phyloP scores from a whole-genome alignment of 2,113 vertebrate species.

The Tiliqua scincoides region DNA sequence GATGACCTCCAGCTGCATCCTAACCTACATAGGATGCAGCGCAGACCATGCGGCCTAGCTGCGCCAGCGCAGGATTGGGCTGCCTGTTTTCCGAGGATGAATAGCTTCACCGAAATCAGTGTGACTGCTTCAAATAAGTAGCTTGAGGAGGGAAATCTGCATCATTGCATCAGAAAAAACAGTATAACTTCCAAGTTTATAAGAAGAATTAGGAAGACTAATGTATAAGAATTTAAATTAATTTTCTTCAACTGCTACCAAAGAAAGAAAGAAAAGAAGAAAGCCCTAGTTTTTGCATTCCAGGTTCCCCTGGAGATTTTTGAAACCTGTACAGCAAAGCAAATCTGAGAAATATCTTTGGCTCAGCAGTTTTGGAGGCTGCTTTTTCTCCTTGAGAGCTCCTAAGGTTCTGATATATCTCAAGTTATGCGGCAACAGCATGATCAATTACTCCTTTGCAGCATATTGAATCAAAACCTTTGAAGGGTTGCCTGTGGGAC shows the following conservation, averaged over 20 bases:
- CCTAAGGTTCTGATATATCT: background rate
- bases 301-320: background rate
- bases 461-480: background rate
- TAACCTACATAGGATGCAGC: too few relatives aligned
- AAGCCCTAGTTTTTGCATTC: background rate
- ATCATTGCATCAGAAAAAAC: background rate
- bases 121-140: background rate
- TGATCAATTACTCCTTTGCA: constrained; percentile 7
- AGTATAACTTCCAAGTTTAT: background rate
- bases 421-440: background rate
- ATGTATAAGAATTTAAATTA: constrained; percentile 9
- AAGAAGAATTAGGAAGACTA: constrained; percentile 25
- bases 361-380: background rate
- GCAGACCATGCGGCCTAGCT: too few relatives aligned
- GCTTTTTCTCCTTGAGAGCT: constrained; percentile 7
- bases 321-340: background rate
- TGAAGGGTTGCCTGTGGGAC: background rate
- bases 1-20: too few relatives aligned
- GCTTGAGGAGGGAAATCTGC: background rate
- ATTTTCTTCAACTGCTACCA: background rate
- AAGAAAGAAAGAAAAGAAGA: constrained; percentile 10
- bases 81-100: background rate
- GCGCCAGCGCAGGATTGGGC: too few relatives aligned
- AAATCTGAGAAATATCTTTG: constrained; percentile 5
- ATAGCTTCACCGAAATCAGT: background rate